Percentiles rank a stretch among this genome's conserved stretches.
These are phyloP conservation scores for Motacilla alba DNA, from an alignment of 2,113 vertebrate genomes.

Conservation along the genomic window DNA sequence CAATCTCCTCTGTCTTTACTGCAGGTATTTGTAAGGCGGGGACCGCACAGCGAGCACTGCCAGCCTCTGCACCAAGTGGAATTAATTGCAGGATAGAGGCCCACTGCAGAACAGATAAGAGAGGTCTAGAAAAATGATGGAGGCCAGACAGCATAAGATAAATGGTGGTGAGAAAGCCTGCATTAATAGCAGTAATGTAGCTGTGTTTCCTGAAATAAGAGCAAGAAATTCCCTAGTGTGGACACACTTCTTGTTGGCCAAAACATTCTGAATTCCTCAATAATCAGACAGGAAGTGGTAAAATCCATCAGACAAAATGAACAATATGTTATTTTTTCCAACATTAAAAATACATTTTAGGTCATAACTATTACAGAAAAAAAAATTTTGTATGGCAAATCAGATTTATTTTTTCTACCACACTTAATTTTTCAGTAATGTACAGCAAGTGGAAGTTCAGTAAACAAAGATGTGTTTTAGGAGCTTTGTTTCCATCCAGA, in stretches of 20 bases:
- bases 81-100: not conserved
- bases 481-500: not conserved
- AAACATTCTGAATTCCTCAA: slow-evolving; percentile 24
- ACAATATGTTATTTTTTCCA: slow-evolving; percentile 9
- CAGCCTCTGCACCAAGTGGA: not conserved
- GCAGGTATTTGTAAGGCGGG: not conserved
- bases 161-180: not conserved
- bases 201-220: slow-evolving; percentile 29
- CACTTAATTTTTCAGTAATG: not conserved
- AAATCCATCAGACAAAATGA: slow-evolving; percentile 1
- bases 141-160: slow-evolving; percentile 1
- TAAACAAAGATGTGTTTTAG: not conserved
- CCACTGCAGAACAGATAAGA: not conserved
- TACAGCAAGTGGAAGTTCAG: not conserved
- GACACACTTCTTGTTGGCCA: not conserved
- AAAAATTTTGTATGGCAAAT: not conserved
- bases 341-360: slow-evolving; percentile 1
- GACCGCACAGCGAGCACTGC: rapidly evolving
- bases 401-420: not conserved
- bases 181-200: not conserved
- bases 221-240: not conserved
- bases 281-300: slow-evolving; percentile 46
- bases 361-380: not conserved
- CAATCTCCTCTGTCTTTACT: not conserved
- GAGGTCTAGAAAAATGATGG: not conserved